Conservation (phyloP, 2,113 vertebrate genomes). For the Rissa tridactyla region DNA sequence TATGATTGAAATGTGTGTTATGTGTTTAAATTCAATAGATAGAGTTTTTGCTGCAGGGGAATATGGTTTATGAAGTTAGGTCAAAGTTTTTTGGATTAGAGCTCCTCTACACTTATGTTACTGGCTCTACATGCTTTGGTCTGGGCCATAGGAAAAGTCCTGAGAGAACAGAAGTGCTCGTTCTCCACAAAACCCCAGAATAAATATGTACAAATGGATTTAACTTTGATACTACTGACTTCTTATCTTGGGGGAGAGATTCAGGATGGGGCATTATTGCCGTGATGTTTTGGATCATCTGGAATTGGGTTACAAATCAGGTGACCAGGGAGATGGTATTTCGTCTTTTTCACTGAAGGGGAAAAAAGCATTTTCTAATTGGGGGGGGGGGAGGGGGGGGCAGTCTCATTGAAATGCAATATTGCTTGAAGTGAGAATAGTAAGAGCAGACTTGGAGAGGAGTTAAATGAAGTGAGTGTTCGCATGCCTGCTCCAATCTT, state of each 20-base stretch:
- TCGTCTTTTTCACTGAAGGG: neutral
- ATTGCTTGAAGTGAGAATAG: neutral
- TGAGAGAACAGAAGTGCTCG: neutral
- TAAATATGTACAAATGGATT: neutral
- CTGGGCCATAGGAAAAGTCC: neutral
- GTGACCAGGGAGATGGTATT: neutral
- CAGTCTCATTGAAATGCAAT: neutral
- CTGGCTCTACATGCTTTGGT: neutral
- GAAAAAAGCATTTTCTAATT: neutral
- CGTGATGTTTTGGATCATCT: neutral
- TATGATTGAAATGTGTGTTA: neutral
- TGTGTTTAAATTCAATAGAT: neutral
- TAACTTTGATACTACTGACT: neutral
- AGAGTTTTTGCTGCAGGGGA: neutral
- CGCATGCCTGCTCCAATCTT: neutral
- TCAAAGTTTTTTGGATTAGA: neutral
- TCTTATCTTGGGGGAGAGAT: neutral
- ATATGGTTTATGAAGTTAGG: neutral
- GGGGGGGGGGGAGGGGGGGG: too few species aligned
- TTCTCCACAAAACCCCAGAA: neutral
- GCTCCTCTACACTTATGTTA: rapidly evolving
- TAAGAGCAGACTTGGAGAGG: neutral
- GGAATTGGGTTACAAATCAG: neutral
- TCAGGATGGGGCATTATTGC: neutral
- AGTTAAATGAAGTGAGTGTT: neutral